Conservation (phyloP, 2,888 invertebrate genomes). For the Brachypalpus laphriformis region DNA sequence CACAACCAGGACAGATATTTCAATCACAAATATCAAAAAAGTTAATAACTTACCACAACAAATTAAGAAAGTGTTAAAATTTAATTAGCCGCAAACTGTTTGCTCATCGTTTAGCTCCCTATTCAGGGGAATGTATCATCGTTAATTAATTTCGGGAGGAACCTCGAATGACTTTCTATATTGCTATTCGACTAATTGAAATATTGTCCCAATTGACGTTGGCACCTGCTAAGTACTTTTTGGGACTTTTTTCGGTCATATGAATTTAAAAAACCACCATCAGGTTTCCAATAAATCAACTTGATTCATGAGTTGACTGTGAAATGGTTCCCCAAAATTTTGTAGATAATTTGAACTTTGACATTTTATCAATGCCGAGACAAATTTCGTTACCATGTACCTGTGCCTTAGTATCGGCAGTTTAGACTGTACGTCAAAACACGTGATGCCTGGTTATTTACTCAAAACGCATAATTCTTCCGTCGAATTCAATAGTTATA, state of each 20-base stretch:
- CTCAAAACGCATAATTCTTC: conserved; percentile 17
- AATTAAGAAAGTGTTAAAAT: conserved; percentile 39
- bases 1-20: conserved; percentile 10
- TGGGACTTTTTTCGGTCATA: background rate
- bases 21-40: conserved; percentile 10
- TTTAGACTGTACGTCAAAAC: background rate
- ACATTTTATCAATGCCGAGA: background rate
- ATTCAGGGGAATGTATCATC: conserved; percentile 19
- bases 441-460: background rate
- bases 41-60: conserved; percentile 3
- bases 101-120: conserved; percentile 33
- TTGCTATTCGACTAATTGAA: background rate
- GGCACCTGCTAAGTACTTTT: background rate
- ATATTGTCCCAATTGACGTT: background rate
- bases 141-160: background rate
- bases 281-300: too few relatives aligned
- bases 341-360: background rate
- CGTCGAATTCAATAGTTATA: background rate
- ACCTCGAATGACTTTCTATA: background rate
- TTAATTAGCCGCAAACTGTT: conserved; percentile 25
- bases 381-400: background rate
- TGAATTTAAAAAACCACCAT: too few relatives aligned
- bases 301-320: too few relatives aligned
- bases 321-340: too few relatives aligned
- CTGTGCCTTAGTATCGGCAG: background rate